A percentile compares a stretch with the other conserved stretches of the same genome.
Evolutionary conservation across 2,113 vertebrate genomes (phyloP).

Genomic region (Rafetus swinhoei): DNA sequence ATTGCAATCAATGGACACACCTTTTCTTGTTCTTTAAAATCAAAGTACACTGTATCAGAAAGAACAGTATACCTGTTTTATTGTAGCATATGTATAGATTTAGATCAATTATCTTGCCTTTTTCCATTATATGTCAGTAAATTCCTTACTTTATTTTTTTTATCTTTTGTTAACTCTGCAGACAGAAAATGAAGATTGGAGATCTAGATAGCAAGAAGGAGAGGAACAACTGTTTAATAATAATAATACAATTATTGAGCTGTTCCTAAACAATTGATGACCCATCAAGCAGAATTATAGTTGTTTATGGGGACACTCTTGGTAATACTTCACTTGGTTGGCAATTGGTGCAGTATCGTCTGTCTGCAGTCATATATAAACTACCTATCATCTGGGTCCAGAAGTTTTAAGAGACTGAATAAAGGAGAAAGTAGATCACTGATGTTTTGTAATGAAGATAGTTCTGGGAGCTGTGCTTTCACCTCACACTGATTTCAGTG

Average conservation of each 20-base stretch:
- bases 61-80: background rate
- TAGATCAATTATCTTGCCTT: background rate
- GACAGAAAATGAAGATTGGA: background rate
- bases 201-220: background rate
- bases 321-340: background rate
- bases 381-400: background rate
- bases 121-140: background rate
- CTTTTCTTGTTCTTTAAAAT: background rate
- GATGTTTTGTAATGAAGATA: background rate
- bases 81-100: background rate
- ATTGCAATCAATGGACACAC: background rate
- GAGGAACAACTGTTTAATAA: background rate
- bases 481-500: background rate
- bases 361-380: conserved; percentile 7
- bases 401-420: background rate
- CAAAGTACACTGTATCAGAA: background rate
- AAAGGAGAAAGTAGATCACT: background rate
- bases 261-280: background rate
- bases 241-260: conserved; percentile 28
- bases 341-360: background rate
- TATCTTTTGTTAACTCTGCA: background rate
- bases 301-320: conserved; percentile 1
- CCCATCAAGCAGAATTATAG: conserved; percentile 11
- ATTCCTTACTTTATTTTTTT: background rate
- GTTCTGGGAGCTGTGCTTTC: background rate